Percentiles rank a stretch among this genome's conserved stretches.
Conservation (phyloP, 53 echinoderm and acorn worm species). For the Antedon mediterranea region DNA sequence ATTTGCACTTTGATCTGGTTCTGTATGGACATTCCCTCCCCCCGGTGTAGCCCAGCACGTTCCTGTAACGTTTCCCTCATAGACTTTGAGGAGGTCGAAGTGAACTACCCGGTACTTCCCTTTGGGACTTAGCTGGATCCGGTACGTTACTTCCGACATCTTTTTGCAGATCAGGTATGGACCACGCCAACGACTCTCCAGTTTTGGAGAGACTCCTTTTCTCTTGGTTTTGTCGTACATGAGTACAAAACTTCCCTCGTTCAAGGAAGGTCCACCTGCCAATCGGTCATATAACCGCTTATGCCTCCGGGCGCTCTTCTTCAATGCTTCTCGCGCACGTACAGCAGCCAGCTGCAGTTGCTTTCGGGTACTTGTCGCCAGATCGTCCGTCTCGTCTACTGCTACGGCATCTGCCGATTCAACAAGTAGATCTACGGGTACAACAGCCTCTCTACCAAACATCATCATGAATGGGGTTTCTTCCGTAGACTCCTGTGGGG, state of each 20-base stretch:
- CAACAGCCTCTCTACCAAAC: conserved; percentile 2
- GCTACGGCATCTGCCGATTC: neutral
- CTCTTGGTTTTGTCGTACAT: no score
- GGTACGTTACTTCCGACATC: no score
- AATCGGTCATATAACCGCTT: no score
- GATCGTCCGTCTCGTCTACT: neutral
- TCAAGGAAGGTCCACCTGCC: neutral
- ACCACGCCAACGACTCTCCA: conserved; percentile 11
- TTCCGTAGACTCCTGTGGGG: conserved; percentile 17
- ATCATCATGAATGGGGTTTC: conserved; percentile 27
- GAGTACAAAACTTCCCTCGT: no score
- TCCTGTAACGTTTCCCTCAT: no score
- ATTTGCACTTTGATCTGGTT: no score
- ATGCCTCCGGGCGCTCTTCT: conserved; percentile 6
- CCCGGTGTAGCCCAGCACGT: no score
- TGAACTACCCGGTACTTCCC: no score
- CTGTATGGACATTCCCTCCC: no score
- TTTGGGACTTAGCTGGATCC: no score
- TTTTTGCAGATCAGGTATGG: neutral
- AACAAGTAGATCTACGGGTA: conserved; percentile 1
- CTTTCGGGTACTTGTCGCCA: neutral
- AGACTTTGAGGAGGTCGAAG: no score
- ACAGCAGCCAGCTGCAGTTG: neutral
- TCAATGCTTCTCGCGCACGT: neutral
- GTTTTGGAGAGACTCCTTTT: no score